phyloP scores from a whole-genome alignment of 2,113 vertebrate species.

The Zosterops hypoxanthus region DNA sequence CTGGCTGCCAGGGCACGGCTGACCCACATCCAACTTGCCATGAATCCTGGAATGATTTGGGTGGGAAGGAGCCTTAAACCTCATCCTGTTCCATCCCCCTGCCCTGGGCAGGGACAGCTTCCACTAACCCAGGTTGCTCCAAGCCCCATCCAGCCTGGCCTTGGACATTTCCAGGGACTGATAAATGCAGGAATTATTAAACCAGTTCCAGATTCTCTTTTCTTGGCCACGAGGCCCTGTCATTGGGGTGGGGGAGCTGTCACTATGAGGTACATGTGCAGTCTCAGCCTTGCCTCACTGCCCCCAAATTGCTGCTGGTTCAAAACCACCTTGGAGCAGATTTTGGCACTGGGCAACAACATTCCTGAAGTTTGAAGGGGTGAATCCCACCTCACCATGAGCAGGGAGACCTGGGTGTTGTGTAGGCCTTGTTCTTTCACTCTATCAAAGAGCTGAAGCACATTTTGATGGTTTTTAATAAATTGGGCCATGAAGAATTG shows the following conservation, averaged over 20 bases:
- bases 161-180: neutral
- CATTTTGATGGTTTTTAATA: neutral
- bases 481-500: neutral
- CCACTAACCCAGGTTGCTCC: accelerated
- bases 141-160: accelerated
- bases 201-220: neutral
- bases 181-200: neutral
- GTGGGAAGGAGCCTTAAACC: neutral
- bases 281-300: neutral
- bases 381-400: neutral
- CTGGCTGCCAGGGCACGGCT: neutral
- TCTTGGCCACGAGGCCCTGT: neutral
- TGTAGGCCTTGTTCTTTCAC: neutral
- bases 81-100: neutral
- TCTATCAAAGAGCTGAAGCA: neutral
- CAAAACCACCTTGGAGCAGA: neutral
- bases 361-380: neutral
- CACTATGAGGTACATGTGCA: neutral
- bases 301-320: neutral
- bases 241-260: neutral
- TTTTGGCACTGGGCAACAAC: neutral
- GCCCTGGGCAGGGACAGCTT: neutral
- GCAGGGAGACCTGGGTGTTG: neutral
- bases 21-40: neutral
- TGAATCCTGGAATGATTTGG: neutral